Evolutionary conservation across 2,113 vertebrate species (phyloP), one percentile per base, ranked within the genome.

Genomic region (Atrichornis clamosus): DNA sequence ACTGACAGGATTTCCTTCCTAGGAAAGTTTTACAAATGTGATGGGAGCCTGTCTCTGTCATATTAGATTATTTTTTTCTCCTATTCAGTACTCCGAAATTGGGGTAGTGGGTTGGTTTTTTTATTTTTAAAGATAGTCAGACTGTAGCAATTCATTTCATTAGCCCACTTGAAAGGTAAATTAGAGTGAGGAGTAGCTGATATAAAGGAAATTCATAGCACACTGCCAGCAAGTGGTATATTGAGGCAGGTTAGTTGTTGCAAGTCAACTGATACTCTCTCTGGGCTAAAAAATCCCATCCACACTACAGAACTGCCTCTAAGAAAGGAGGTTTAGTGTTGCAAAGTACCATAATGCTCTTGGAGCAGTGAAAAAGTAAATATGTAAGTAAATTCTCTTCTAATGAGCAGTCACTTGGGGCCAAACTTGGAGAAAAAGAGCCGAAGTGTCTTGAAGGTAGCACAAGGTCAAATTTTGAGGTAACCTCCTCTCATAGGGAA

Each of bases 1-100:
- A 93, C 52, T 96, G 97, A 96, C 97, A 97, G 93, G 91, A 94
- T 96, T 95, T 93, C 49, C 84, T 94, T 96, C 91, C 96, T 69
- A 78, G 84, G 90, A 94, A 97, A 96, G 84, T 95, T 95, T 87
- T 84, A 84, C 70, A 93, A 42, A 86, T 69, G 60, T 5, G 56
- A 87, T 21, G 11, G 76, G 42, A n/a, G 8, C 56, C 44, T 60
- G 33, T 42, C 69, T 84, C 50, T 46, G 17, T 65, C 24, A 12
- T 10, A 62, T 33, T 62, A 83, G 26, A 65, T 70, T 82, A 46
- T 59, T 76, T 49, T 80, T 70, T 35, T 73, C 47, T 76, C 67
- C 33, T 67, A 26, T 56, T 91, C 55, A n/a, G 15, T 49, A 52
- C 28, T 60, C 37, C 23, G 65, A 26, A 78, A 67, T 6, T 47